Base-by-base conservation (phyloP, 2,797 vertebrate species). In the Sebastes matsubarae region DNA sequence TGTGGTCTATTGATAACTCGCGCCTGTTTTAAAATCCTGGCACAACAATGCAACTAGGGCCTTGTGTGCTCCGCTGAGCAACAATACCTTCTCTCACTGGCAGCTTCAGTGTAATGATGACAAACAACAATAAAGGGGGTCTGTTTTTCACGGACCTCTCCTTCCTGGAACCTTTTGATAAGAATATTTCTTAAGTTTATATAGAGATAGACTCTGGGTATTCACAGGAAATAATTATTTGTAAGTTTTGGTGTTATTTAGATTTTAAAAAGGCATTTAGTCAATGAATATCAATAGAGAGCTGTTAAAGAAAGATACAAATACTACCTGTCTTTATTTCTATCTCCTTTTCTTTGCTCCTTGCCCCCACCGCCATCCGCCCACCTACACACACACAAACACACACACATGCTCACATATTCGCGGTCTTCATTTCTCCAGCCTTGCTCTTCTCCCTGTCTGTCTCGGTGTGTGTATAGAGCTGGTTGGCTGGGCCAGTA, bases 1-100 rank as follows among this genome's bases (percentile, higher is more conserved):
- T 96, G 95, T 63, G 90, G 89, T 92, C 92, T 88, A 95, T 95
- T 96, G 95, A 96, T 96, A 96, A 96, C 93, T 95, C 85, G 86
- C 50, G 87, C 92, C 95, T 96, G 94, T 94, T 95, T 95, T 95
- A 93, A 95, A 95, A 94, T 93, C 93, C 94, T 93, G 90, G 92
- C 93, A 91, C 89, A 93, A 95, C 93, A 95, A 95, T 92, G 93
- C 93, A 93, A 87, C 82, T 77, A 74, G 93, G 93, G 94, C 91
- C 92, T 93, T 75, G 89, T 91, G 91, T 95, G 96, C 96, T 94
- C 92, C 91, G 80, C 92, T 94, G 95, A 93, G 89, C 93, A 94
- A 96, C 95, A 96, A 96, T 96, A 89, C 93, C 94, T 87, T 83
- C 88, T 87, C 92, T 94, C 93, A 90, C 88, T 90, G 93, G 94